Evolutionary conservation across 2,888 invertebrate genomes (phyloP), one percentile per base, ranked within the genome.

Genomic region (Cerceris ruficornis): DNA sequence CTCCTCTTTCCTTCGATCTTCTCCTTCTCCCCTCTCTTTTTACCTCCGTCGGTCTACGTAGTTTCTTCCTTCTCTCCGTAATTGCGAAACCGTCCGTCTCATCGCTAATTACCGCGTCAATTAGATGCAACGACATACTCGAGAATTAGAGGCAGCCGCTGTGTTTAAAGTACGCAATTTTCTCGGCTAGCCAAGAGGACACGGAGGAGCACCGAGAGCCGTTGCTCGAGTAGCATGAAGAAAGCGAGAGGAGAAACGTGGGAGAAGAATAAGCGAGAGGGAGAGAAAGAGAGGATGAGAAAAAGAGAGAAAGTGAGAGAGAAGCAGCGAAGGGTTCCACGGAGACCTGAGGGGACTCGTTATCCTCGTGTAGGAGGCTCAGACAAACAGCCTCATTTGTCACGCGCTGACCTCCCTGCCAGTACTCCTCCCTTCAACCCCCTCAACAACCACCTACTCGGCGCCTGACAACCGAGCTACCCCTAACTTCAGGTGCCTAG

Each of bases 341-440:
- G 78, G 80, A 83, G 82, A 87, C 79, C 86, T 79, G 85, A 85
- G 87, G 84, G 82, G 82, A 85, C 89, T 90, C 90, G 89, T 90
- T 90, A 90, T 90, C 87, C 86, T 76, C 83, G 77, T 86, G 88
- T 87, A 86, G 84, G 78, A 87, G 85, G 83, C 84, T 86, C 87
- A 84, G 88, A 89, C 89, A 90, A 90, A 89, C 88, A 90, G 88
- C 85, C 87, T 90, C 90, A 85, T 90, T 90, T 90, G 90, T 90
- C 90, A 90, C 88, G 88, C 83, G 88, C 85, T 90, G 90, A 90
- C 88, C 89, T 88, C 87, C 81, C 72, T 28, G 15, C 86, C 83
- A 43, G 43, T 62, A 39, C 8, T 55, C 60, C 72, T 39, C 55
- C 80, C 75, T 83, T 11, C 42, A 54, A 28, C n/a, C 42, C 52